Evolutionary conservation across 2,888 invertebrate species (phyloP), one percentile per base, ranked within the genome.

Genomic region (Cyrtodaria siliqua): DNA sequence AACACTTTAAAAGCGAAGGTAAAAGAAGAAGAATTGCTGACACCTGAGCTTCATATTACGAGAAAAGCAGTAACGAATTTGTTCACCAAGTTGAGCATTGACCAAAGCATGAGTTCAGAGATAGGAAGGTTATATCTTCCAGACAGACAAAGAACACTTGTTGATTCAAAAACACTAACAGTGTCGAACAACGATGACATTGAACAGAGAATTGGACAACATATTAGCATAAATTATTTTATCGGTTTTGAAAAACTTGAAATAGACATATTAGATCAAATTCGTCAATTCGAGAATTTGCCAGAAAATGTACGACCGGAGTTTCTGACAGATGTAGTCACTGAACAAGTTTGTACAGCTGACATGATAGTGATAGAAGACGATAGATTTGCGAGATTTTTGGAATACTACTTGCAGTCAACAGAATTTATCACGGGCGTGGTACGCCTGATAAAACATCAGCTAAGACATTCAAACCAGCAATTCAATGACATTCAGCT

Each of bases 301-400:
- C 85, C 86, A 8, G 8, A 61, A 24, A 29, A 59, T 12, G 40
- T 75, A 18, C 61, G 82, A 52, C 86, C 87, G 1, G 52, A 60
- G 23, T 50, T 85, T 53, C 57, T 89, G 42, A 82, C 81, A 38
- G 68, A 76, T 8, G 47, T 82, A 20, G 80, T 87, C 8, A 66
- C 70, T 23, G 86, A 87, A 52, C 27, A 52, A 9, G 62, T 87
- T 8, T 49, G 49, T 38, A 23, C 55, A 1, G 53, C 53, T 14
- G 3, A 52, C 26, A 56, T 67, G 9, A 26, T n/a, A 4, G 20
- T 44, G 16, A 6, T 40, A 8, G 40, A 50, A 52, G 50, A 40
- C 2, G 20, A 23, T 23, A 52, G 24, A 20, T n/a, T n/a, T 16
- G 38, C 60, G 1, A 33, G 27, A 23, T 6, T 29, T 0, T 24